Conservation (phyloP, 2,888 invertebrate species). For the Agrotis ipsilon region DNA sequence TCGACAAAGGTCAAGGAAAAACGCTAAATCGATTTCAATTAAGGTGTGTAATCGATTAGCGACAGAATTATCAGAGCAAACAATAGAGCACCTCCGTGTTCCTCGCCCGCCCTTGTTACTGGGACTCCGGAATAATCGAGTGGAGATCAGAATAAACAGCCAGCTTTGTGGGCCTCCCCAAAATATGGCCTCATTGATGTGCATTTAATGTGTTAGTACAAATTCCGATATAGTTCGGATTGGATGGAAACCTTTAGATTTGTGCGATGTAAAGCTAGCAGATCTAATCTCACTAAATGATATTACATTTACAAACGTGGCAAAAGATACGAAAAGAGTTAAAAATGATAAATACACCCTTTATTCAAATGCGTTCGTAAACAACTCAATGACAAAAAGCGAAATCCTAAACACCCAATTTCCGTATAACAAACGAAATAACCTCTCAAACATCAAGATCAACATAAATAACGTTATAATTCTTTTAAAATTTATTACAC, state of each 20-base stretch:
- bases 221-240: constrained; percentile 34
- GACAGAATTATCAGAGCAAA: constrained; percentile 50
- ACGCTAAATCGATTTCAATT: constrained; percentile 59
- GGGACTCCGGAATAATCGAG: constrained; percentile 60
- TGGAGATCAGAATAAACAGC: constrained; percentile 59
- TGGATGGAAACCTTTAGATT: constrained; percentile 31
- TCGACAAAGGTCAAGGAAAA: constrained; percentile 46
- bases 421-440: constrained; percentile 55
- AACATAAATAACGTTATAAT: constrained; percentile 60
- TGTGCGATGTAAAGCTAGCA: constrained; percentile 6
- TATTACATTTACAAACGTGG: constrained; percentile 8
- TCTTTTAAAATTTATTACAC: constrained; percentile 63
- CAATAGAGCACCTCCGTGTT: constrained; percentile 47
- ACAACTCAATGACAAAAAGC: constrained; percentile 38
- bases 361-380: constrained; percentile 42
- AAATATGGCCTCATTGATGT: constrained; percentile 60
- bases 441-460: constrained; percentile 57
- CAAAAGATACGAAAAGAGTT: too few relatives aligned
- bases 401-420: constrained; percentile 38
- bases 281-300: constrained; percentile 8
- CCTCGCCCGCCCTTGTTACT: constrained; percentile 63
- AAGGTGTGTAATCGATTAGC: constrained; percentile 57
- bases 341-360: constrained; percentile 3
- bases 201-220: constrained; percentile 54
- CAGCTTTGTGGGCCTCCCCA: constrained; percentile 32